Conservation (phyloP, 2,113 vertebrate species). For the Tragelaphus scriptus region DNA sequence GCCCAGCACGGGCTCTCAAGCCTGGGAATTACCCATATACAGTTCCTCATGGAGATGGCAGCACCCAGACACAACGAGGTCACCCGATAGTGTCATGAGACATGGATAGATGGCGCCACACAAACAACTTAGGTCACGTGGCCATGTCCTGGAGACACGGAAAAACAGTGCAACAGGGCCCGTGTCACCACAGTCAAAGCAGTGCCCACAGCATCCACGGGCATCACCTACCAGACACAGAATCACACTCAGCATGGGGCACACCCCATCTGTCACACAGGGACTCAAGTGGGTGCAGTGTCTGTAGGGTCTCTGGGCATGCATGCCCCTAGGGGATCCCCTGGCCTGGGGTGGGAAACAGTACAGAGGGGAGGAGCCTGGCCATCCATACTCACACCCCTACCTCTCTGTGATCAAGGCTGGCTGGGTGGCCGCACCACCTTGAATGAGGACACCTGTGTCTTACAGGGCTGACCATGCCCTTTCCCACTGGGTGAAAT, state of each 20-base stretch:
- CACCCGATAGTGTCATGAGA: background rate
- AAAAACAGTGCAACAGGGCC: background rate
- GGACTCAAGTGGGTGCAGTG: accelerated
- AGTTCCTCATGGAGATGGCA: too few relatives aligned
- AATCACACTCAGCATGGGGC: background rate
- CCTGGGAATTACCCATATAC: background rate
- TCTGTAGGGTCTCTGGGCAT: accelerated
- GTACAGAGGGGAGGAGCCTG: background rate
- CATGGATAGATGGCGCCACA: background rate
- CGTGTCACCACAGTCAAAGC: accelerated
- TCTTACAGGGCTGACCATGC: background rate
- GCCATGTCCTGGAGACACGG: background rate
- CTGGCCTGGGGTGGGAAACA: background rate
- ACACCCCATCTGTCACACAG: too few relatives aligned
- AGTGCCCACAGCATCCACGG: background rate
- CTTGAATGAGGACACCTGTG: accelerated
- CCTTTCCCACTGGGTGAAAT: accelerated
- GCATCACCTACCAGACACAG: background rate
- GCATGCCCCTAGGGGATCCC: background rate
- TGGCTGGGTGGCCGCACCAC: background rate
- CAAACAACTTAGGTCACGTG: background rate
- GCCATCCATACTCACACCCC: background rate
- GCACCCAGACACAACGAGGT: too few relatives aligned
- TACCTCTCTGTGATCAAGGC: background rate
- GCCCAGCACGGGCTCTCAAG: background rate